Base-by-base conservation (phyloP, 2,797 vertebrate genomes). In the Adrianichthys oophorus region DNA sequence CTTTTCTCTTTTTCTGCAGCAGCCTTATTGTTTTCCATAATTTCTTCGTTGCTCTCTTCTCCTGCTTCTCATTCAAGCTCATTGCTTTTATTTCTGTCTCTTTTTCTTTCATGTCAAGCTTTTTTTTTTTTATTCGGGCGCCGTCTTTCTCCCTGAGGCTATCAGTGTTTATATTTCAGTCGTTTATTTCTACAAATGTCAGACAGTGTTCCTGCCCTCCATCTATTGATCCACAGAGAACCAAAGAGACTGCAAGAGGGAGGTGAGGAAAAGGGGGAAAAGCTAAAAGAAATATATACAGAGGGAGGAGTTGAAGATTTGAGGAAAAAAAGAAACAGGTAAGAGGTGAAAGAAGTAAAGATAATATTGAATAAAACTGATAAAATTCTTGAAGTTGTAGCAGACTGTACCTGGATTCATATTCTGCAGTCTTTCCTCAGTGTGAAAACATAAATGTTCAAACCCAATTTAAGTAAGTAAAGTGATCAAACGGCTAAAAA, bases 121-220 rank as follows among this genome's bases (percentile, higher is more conserved):
- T 67, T 74, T 56, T 50, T n/a, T 26, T 50, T 46, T 37, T 32
- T 32, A 12, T 37, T 4, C 10, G 10, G 10, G 16, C 62, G 52
- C 60, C 18, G 7, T 68, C 84, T 72, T 74, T 48, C 68, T 79
- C 84, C 86, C 80, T 43, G 59, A 71, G 80, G 87, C 86, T 57
- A 61, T 72, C 81, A 58, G 84, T 87, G 85, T 88, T 90, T 86
- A 85, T 88, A 88, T 90, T 89, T 89, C 84, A 82, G 76, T 85
- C 83, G 85, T 89, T 90, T 90, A 88, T 89, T 90, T 86, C 87
- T 86, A 87, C 86, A 86, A 89, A 90, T 86, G 89, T 90, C 88
- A 90, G 77, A 86, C 81, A 83, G 80, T 69, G 82, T 89, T 90
- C 83, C 84, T 85, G 84, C 84, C 85, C 81, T 76, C 78, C 70